Evolutionary conservation across 1,140 invertebrate species (phyloP).

Genomic region (Nomia melanderi): DNA sequence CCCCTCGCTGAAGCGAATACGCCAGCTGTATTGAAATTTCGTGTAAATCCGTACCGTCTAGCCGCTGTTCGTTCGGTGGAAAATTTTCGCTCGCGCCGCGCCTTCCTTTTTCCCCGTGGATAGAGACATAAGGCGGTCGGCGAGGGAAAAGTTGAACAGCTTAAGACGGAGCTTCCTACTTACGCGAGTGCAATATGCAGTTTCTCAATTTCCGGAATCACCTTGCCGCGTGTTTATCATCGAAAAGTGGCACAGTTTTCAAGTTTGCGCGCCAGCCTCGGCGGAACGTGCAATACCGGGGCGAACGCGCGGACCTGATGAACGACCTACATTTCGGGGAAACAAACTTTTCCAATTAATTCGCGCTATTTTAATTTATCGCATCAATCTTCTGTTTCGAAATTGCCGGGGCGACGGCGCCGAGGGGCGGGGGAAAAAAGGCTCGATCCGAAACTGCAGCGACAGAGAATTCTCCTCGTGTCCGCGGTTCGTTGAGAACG

Average conservation of each 20-base stretch:
- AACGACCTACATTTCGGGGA: slow-evolving; percentile 22
- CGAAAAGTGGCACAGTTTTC: not conserved
- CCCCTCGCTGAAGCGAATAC: too few relatives aligned
- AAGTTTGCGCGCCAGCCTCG: not conserved
- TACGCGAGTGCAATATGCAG: not conserved
- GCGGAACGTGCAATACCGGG: not conserved
- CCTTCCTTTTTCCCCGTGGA: not conserved
- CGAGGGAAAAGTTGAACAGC: not conserved
- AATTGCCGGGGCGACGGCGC: too few relatives aligned
- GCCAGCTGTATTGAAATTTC: too few relatives aligned
- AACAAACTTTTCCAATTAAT: slow-evolving; percentile 43
- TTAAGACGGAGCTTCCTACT: not conserved
- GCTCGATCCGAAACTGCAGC: slow-evolving; percentile 17
- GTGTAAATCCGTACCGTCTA: too few relatives aligned
- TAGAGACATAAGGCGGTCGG: not conserved
- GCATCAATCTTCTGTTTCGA: slow-evolving; percentile 6
- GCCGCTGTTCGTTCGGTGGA: too few relatives aligned
- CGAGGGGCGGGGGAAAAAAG: not conserved
- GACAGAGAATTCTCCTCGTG: not conserved
- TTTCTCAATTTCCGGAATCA: slow-evolving; percentile 5
- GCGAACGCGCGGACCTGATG: slow-evolving; percentile 10
- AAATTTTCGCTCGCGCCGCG: not conserved
- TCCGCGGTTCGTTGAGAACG: not conserved
- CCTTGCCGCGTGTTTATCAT: not conserved
- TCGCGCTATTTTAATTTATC: slow-evolving; percentile 41